These are phyloP conservation scores for Petrocephalus zakoni DNA, from an alignment of 2,113 vertebrate species.

Conservation along the genomic window DNA sequence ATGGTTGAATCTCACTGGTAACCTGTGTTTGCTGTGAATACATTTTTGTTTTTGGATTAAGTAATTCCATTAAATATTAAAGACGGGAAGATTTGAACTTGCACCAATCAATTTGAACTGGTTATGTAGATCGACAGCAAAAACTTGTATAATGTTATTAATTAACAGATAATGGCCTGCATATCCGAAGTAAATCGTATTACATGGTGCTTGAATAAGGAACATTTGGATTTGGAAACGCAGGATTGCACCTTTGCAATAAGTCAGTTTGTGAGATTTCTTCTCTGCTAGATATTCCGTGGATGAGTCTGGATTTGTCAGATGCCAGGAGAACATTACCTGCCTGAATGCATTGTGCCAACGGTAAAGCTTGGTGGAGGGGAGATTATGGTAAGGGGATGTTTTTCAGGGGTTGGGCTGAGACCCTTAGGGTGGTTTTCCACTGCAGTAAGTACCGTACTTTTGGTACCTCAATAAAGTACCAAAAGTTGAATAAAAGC, in stretches of 20 bases:
- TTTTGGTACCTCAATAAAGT: too few species aligned
- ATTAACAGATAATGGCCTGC: background rate
- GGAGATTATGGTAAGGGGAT: background rate
- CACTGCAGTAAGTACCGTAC: too few species aligned
- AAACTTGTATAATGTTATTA: background rate
- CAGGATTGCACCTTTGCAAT: too few species aligned
- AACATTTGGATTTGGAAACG: background rate
- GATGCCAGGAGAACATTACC: background rate
- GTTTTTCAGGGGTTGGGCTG: background rate
- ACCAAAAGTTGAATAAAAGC: too few species aligned
- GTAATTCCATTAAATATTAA: background rate
- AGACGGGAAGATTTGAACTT: background rate
- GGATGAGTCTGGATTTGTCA: background rate
- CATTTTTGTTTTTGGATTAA: background rate
- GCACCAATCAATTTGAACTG: background rate
- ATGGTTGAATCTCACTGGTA: background rate
- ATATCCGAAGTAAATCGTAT: background rate
- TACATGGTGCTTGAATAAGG: background rate
- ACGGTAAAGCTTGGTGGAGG: background rate
- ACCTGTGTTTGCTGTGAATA: background rate
- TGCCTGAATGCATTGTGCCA: background rate
- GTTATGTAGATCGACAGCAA: background rate
- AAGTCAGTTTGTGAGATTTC: background rate
- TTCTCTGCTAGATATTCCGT: background rate
- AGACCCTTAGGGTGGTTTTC: background rate